Evolutionary conservation across 1,140 invertebrate genomes (phyloP).

Genomic region (Heliothis virescens): DNA sequence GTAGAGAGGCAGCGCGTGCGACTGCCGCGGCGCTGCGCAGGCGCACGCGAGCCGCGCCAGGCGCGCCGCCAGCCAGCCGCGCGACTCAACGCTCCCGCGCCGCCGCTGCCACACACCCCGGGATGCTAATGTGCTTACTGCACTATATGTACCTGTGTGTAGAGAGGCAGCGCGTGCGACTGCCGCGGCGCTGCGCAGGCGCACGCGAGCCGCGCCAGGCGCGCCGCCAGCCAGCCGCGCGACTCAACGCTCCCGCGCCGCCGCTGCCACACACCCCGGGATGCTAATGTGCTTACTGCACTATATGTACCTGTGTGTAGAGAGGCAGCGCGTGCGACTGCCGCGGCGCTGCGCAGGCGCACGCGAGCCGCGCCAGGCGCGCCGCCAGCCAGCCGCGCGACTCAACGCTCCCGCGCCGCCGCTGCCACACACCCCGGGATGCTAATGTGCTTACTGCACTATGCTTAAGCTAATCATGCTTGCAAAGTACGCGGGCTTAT

Average conservation of each 20-base stretch:
- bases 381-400: constrained; percentile 10
- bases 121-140: too few species aligned
- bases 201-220: neutral
- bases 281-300: too few species aligned
- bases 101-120: neutral
- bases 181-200: neutral
- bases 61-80: constrained; percentile 8
- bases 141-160: too few species aligned
- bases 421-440: too few species aligned
- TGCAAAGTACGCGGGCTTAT: too few species aligned
- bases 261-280: neutral
- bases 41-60: neutral
- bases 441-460: too few species aligned
- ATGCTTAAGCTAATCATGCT: too few species aligned
- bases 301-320: too few species aligned
- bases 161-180: too few species aligned
- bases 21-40: neutral
- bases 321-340: too few species aligned
- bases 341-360: neutral
- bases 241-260: neutral
- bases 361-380: neutral
- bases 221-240: constrained; percentile 7
- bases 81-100: neutral
- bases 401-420: neutral
- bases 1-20: too few species aligned